phyloP scores from a whole-genome alignment of 1,140 invertebrate genomes.

The Ladona fulva region DNA sequence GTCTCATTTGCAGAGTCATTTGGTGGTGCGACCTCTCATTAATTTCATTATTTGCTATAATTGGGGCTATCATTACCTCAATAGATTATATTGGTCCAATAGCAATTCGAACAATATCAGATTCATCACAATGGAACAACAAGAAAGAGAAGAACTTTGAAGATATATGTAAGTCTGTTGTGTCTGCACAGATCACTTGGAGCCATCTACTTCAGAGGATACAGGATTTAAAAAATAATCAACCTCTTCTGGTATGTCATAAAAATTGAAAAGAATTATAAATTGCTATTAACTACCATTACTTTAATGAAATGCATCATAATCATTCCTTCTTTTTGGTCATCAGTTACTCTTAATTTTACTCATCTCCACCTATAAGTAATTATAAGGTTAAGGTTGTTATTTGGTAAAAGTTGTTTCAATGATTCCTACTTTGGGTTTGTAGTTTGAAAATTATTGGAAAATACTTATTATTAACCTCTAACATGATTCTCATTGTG shows the following conservation, averaged over 20 bases:
- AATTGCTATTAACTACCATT: too few species aligned
- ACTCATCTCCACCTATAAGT: too few species aligned
- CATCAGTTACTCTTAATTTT: too few species aligned
- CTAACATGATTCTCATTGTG: too few species aligned
- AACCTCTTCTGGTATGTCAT: neutral
- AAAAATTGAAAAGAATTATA: too few species aligned
- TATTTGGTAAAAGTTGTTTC: too few species aligned
- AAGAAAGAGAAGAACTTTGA: neutral
- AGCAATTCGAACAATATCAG: neutral
- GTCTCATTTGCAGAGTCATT: neutral
- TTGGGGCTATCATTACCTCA: neutral
- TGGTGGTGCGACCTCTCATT: neutral
- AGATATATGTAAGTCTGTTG: neutral
- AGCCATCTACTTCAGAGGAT: neutral
- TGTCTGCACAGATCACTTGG: neutral
- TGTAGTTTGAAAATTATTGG: too few species aligned
- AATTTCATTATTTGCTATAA: neutral
- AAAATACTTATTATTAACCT: too few species aligned
- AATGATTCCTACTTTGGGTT: too few species aligned
- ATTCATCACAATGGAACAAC: neutral
- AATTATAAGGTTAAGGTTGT: too few species aligned
- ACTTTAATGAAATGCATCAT: too few species aligned
- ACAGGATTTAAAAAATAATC: neutral
- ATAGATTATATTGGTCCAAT: neutral
- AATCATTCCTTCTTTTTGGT: too few species aligned